Evolutionary conservation across 2,113 vertebrate genomes (phyloP).

Genomic region (Oryzias celebensis): DNA sequence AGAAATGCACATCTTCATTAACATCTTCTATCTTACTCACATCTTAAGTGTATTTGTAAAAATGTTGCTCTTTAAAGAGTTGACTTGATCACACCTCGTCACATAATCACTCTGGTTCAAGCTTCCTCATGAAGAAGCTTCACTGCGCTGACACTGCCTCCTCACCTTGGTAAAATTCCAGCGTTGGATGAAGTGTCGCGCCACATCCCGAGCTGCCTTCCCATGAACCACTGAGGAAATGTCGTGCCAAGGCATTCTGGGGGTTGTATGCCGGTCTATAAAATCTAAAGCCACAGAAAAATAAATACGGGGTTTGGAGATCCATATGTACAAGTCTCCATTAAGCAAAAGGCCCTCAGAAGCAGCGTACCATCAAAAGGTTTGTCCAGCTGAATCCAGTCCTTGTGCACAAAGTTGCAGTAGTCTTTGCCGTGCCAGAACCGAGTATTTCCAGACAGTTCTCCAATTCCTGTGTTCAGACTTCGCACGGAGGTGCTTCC

Average conservation of each 20-base stretch:
- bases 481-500: conserved; percentile 77
- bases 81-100: too few species aligned
- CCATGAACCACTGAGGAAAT: conserved; percentile 90
- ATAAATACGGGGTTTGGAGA: neutral
- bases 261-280: conserved; percentile 90
- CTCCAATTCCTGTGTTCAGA: conserved; percentile 80
- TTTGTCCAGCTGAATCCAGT: conserved; percentile 97
- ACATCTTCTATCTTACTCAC: too few species aligned
- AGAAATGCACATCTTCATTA: too few species aligned
- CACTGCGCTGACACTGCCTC: neutral
- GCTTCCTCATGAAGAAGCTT: neutral
- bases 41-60: too few species aligned
- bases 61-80: too few species aligned
- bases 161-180: conserved; percentile 97
- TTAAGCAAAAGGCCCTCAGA: neutral
- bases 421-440: conserved; percentile 99
- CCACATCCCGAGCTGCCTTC: conserved; percentile 88
- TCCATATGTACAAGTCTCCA: neutral
- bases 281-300: conserved; percentile 79
- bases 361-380: conserved; percentile 88
- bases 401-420: conserved; percentile 97
- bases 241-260: conserved; percentile 98
- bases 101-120: too few species aligned
- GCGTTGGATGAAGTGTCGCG: conserved; percentile 95
- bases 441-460: conserved; percentile 88